phyloP scores from a whole-genome alignment of 2,797 vertebrate genomes.

The Cryptoblepharus egeriae region DNA sequence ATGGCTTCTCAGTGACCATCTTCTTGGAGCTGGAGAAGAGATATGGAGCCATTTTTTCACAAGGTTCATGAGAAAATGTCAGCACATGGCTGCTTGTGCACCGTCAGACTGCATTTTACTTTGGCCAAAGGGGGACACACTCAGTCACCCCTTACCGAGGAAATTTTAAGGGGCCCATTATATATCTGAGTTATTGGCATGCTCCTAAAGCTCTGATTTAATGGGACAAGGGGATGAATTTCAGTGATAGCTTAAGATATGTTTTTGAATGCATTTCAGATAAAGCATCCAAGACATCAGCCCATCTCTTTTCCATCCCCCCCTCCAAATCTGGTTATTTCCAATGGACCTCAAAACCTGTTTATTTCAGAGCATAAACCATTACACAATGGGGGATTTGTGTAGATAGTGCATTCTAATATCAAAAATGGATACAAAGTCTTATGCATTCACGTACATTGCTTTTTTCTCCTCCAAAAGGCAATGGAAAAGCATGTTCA shows the following conservation, averaged over 20 bases:
- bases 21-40: conserved; percentile 67
- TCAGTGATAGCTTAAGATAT: conserved; percentile 64
- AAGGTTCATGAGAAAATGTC: conserved; percentile 78
- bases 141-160: conserved; percentile 70
- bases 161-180: conserved; percentile 74
- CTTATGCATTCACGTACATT: conserved; percentile 29
- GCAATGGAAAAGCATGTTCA: conserved; percentile 53
- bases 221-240: conserved; percentile 62
- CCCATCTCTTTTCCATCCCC: conserved; percentile 26
- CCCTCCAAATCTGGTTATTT: conserved; percentile 23
- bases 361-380: conserved; percentile 74
- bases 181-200: conserved; percentile 67
- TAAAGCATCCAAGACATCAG: conserved; percentile 59
- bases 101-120: conserved; percentile 76
- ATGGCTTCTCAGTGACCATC: conserved; percentile 61
- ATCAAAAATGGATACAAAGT: neutral
- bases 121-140: conserved; percentile 69
- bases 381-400: conserved; percentile 71
- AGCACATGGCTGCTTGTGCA: conserved; percentile 75
- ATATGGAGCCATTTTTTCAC: conserved; percentile 80
- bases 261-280: conserved; percentile 57
- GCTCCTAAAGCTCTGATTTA: conserved; percentile 58
- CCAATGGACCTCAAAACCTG: conserved; percentile 66
- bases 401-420: conserved; percentile 49
- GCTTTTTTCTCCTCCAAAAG: conserved; percentile 69